phyloP scores from a whole-genome alignment of 2,888 invertebrate genomes.

The Brachylomia viminalis region DNA sequence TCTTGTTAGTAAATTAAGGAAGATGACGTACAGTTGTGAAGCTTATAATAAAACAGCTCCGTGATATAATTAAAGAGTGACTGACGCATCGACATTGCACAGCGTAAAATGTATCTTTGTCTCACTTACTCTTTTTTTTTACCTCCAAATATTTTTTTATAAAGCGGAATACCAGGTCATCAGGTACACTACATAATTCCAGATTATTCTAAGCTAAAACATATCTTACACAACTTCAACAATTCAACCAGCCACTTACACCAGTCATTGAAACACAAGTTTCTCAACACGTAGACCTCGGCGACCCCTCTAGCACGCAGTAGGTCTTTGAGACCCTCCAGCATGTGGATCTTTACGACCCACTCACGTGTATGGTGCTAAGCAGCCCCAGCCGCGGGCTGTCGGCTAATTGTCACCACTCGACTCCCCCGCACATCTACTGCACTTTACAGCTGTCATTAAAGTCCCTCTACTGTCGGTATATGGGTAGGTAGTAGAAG shows the following conservation, averaged over 20 bases:
- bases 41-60: background rate
- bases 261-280: slow-evolving; percentile 28
- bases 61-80: background rate
- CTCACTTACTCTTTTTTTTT: too few species aligned
- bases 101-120: background rate
- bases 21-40: too few species aligned
- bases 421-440: slow-evolving; percentile 38
- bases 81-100: background rate
- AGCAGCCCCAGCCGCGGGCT: slow-evolving; percentile 36
- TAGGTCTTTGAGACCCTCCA: slow-evolving; percentile 17
- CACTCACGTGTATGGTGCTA: slow-evolving; percentile 13
- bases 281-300: slow-evolving; percentile 23
- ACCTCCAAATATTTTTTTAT: background rate
- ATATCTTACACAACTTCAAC: slow-evolving; percentile 19
- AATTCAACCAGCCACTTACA: slow-evolving; percentile 13
- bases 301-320: slow-evolving; percentile 11
- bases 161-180: background rate
- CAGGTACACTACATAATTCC: background rate
- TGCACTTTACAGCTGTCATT: slow-evolving; percentile 56
- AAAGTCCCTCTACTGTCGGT: slow-evolving; percentile 9
- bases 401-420: slow-evolving; percentile 61
- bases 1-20: background rate
- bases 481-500: background rate
- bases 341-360: slow-evolving; percentile 15
- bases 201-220: background rate